Evolutionary conservation across 2,113 vertebrate species (phyloP).

Genomic region (Nothocercus julius): DNA sequence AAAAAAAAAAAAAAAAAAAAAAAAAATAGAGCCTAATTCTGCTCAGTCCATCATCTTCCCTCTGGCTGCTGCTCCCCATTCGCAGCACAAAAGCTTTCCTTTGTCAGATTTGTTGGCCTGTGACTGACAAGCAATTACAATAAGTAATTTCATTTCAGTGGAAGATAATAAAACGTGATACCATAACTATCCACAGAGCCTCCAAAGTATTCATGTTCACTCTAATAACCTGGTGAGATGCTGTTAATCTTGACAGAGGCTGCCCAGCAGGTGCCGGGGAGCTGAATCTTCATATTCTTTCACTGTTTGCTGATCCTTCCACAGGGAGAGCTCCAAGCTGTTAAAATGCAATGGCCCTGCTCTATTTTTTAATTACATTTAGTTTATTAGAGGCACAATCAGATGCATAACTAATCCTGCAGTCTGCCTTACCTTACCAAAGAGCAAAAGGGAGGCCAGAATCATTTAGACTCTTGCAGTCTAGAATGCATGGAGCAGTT

Average conservation of each 20-base stretch:
- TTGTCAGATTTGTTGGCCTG: conserved; percentile 77
- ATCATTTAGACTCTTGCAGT: conserved; percentile 28
- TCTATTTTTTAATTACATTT: conserved; percentile 82
- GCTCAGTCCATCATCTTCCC: conserved; percentile 33
- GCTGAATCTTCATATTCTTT: conserved; percentile 78
- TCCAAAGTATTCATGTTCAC: conserved; percentile 83
- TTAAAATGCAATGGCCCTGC: conserved; percentile 75
- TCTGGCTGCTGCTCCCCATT: not conserved
- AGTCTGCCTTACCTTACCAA: conserved; percentile 18
- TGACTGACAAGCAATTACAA: conserved; percentile 88
- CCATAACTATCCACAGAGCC: conserved; percentile 79
- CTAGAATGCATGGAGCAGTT: rapidly evolving
- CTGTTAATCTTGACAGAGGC: conserved; percentile 81
- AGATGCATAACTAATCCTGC: conserved; percentile 70
- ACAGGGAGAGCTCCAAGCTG: conserved; percentile 77
- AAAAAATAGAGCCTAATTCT: conserved; percentile 18
- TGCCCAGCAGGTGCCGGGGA: conserved; percentile 75
- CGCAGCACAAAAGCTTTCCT: conserved; percentile 40
- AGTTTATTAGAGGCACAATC: conserved; percentile 76
- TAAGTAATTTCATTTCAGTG: conserved; percentile 82
- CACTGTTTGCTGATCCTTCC: conserved; percentile 77
- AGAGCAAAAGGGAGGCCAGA: not conserved
- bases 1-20: not conserved
- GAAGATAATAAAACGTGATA: conserved; percentile 84
- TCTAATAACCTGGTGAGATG: conserved; percentile 79